phyloP scores from a whole-genome alignment of 2,113 vertebrate genomes.

The Oxyruncus cristatus region DNA sequence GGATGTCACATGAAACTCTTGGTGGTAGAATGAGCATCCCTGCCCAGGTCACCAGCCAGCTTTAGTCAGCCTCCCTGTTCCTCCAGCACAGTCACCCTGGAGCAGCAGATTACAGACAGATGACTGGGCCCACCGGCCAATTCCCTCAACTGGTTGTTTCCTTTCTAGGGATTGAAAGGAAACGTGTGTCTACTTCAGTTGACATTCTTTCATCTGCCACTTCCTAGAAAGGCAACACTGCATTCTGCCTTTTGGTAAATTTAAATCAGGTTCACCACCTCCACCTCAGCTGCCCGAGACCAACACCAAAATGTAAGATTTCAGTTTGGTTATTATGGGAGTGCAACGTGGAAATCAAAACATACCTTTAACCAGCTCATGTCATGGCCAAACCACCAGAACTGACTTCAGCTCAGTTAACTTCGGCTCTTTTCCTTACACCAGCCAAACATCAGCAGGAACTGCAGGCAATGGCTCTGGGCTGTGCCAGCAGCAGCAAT shows the following conservation, averaged over 20 bases:
- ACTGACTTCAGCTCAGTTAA: neutral
- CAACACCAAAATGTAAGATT: neutral
- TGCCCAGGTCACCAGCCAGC: neutral
- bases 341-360: neutral
- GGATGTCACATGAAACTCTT: neutral
- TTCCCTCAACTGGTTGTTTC: neutral
- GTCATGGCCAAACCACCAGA: neutral
- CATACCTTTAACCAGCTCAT: neutral
- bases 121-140: neutral
- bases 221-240: neutral
- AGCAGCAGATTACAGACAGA: neutral
- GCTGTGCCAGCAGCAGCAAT: neutral
- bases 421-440: neutral
- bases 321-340: neutral
- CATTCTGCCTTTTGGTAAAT: neutral
- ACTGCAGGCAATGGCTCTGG: rapidly evolving
- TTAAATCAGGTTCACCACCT: neutral
- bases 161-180: conserved; percentile 12
- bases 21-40: neutral
- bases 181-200: neutral
- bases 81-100: neutral
- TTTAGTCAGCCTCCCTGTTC: conserved; percentile 1
- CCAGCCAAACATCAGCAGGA: neutral
- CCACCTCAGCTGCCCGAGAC: neutral
- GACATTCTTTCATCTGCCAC: neutral